These are phyloP conservation scores for Pipistrellus pygmaeus DNA, from an alignment of 2,797 vertebrate species.

Conservation along the genomic window DNA sequence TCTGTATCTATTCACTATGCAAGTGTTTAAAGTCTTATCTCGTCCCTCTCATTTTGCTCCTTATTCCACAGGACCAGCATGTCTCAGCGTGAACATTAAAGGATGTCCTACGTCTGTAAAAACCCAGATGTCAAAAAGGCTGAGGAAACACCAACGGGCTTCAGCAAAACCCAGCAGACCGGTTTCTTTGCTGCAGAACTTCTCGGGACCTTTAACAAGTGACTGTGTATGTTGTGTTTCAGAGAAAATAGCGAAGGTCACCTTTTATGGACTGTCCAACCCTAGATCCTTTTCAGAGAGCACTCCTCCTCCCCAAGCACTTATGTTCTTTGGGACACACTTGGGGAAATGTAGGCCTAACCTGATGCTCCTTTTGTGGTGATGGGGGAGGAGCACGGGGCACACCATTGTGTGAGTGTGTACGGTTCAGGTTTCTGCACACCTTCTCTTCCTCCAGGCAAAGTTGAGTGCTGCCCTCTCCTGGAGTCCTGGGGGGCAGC, in stretches of 20 bases:
- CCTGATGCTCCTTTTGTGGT: accelerated
- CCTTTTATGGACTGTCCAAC: background rate
- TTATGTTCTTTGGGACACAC: background rate
- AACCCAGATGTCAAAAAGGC: background rate
- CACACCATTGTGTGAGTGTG: background rate
- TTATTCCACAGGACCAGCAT: background rate
- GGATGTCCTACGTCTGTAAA: background rate
- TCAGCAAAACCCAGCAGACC: background rate
- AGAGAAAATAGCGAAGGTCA: background rate
- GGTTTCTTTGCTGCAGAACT: background rate
- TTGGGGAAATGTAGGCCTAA: background rate
- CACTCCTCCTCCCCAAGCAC: background rate
- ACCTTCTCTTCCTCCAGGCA: background rate
- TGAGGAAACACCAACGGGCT: background rate
- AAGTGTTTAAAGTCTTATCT: background rate
- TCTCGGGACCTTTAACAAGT: constrained; percentile 9
- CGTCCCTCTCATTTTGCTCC: background rate
- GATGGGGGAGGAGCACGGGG: accelerated
- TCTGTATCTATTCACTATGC: background rate
- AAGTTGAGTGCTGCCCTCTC: background rate
- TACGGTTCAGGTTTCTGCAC: background rate
- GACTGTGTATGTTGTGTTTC: background rate
- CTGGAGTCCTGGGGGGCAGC: background rate
- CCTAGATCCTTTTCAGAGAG: background rate
- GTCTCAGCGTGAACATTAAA: background rate